Evolutionary conservation across 2,797 vertebrate genomes (phyloP), one percentile per base, ranked within the genome.

Genomic region (Cacajao melanocephalus): DNA sequence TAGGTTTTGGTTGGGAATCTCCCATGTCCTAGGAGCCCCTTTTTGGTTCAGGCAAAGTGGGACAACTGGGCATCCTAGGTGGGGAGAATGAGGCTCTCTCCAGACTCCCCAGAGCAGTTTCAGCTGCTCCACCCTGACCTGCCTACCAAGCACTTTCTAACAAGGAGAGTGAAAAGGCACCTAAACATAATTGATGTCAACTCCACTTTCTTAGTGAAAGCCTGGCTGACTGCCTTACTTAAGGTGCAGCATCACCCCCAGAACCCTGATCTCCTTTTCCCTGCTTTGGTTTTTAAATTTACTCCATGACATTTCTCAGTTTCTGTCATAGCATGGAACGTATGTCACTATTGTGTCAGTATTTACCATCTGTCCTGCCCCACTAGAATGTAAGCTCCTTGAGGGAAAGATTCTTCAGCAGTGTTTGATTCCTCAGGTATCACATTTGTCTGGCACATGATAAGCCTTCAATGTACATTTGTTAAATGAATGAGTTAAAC

Each of bases 401-500:
- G 41, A 80, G 78, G 72, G 64, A 79, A 85, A 2, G 26, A 57
- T 76, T 76, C 17, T 2, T 44, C 52, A 39, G 44, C 9, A 46
- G 46, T 39, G 9, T 52, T 73, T 44, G 30, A 46, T 55, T 76
- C 87, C 81, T 12, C 0, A 41, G 33, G 41, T 30, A 19, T 80
- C 58, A 67, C 61, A 73, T 67, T 67, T 64, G 20, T 44, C 36
- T 78, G 52, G 28, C 64, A 64, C 86, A 52, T 20, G 24, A 7
- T 33, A 93, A 67, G 30, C 22, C 39, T 64, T 95, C 50, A 11
- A 57, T 84, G n/a, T 44, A 70, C 36, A 10, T 33, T 86, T 52
- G 64, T 52, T 70, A 64, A 85, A 93, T 20, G 36, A 85, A 79
- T 10, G 24, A 88, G n/a, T 90, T 95, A 93, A 97, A 80, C n/a